Percentiles rank a stretch among this genome's conserved stretches.
Evolutionary conservation across 1,140 invertebrate species (phyloP).

Genomic region (Atta colombica): DNA sequence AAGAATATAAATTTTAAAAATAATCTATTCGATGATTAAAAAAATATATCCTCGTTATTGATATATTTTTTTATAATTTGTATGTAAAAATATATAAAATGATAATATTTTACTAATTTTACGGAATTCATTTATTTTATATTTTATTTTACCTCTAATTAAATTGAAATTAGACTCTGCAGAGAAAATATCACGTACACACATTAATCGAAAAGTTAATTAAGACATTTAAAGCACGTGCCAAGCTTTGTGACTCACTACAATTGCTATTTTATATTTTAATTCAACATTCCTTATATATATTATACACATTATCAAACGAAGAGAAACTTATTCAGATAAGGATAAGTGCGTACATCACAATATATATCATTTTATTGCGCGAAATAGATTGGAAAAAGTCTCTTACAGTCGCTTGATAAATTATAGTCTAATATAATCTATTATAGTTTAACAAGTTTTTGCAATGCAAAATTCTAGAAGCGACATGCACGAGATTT

Average conservation of each 20-base stretch:
- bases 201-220: conserved; percentile 36
- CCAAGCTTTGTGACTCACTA: conserved; percentile 64
- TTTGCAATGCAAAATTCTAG: conserved; percentile 37
- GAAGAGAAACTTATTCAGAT: conserved; percentile 72
- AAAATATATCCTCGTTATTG: not conserved
- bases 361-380: conserved; percentile 18
- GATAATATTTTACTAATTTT: not conserved
- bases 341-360: conserved; percentile 73
- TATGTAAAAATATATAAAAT: not conserved
- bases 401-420: conserved; percentile 15
- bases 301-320: not conserved
- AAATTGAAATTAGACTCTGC: not conserved
- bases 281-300: conserved; percentile 36
- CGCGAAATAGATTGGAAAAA: conserved; percentile 17
- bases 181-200: conserved; percentile 37
- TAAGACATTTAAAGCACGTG: conserved; percentile 64
- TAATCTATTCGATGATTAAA: not conserved
- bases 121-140: not conserved
- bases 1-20: not conserved
- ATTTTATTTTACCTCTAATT: conserved; percentile 10
- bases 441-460: conserved; percentile 3
- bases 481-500: conserved; percentile 42
- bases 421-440: not conserved
- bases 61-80: not conserved
- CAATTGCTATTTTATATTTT: conserved; percentile 38